phyloP scores from a whole-genome alignment of 1,140 invertebrate species.

The Maconellicoccus hirsutus region DNA sequence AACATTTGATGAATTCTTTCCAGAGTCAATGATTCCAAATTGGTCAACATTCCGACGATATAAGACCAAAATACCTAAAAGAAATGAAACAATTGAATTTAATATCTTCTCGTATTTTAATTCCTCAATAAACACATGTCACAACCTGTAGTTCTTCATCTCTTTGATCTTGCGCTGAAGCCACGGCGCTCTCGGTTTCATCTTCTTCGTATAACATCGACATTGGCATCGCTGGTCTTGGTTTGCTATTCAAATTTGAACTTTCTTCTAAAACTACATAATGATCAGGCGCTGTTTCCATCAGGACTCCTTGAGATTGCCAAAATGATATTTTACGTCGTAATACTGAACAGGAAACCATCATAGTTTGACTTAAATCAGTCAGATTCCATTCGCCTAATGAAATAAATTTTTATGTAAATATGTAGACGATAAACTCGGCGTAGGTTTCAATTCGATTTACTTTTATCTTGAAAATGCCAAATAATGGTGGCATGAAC shows the following conservation, averaged over 20 bases:
- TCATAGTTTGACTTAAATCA: slow-evolving; percentile 68
- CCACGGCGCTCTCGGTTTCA: slow-evolving; percentile 83
- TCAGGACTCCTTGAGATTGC: slow-evolving; percentile 72
- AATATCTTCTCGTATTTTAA: not conserved
- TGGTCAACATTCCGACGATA: slow-evolving; percentile 92
- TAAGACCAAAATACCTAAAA: slow-evolving; percentile 84
- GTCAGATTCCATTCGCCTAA: slow-evolving; percentile 68
- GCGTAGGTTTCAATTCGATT: slow-evolving; percentile 25
- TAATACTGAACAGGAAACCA: slow-evolving; percentile 68
- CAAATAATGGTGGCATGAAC: slow-evolving; percentile 89
- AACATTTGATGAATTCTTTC: slow-evolving; percentile 94
- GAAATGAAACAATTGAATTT: slow-evolving; percentile 13
- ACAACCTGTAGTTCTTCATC: slow-evolving; percentile 77
- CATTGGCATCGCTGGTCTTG: not conserved
- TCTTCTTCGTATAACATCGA: slow-evolving; percentile 71
- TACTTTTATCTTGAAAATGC: slow-evolving; percentile 83
- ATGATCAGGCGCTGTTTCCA: slow-evolving; percentile 58
- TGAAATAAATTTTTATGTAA: no score
- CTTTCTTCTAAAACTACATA: slow-evolving; percentile 66
- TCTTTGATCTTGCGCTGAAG: slow-evolving; percentile 80
- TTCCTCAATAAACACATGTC: slow-evolving; percentile 20
- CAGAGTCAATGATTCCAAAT: slow-evolving; percentile 81
- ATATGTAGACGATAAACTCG: slow-evolving; percentile 12
- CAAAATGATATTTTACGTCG: slow-evolving; percentile 80
- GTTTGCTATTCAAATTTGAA: slow-evolving; percentile 5